Conservation (phyloP, 2,797 vertebrate species). For the Leucoraja ocellata region DNA sequence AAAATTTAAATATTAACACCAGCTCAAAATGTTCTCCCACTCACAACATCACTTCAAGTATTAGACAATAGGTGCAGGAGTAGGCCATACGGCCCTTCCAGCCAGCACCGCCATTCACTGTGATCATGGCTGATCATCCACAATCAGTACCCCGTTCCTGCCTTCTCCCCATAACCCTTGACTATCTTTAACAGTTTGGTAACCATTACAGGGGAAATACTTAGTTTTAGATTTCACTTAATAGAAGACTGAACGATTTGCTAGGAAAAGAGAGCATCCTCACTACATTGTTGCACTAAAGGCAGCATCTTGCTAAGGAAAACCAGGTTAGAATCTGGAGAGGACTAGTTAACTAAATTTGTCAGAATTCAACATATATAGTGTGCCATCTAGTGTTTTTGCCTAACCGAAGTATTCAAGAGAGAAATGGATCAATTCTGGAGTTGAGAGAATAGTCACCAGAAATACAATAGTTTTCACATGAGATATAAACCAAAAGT, state of each 20-base stretch:
- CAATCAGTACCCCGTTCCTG: no score
- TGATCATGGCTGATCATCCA: no score
- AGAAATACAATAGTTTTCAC: not conserved
- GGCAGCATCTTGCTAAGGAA: not conserved
- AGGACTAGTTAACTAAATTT: not conserved
- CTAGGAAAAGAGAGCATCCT: no score
- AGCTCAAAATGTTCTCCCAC: not conserved
- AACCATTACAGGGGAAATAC: not conserved
- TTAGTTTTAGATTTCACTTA: not conserved
- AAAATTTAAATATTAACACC: not conserved
- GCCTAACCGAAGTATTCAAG: not conserved
- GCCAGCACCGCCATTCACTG: no score
- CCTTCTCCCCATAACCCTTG: no score
- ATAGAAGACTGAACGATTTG: not conserved
- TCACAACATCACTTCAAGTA: not conserved
- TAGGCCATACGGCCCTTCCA: no score
- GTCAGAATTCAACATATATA: not conserved
- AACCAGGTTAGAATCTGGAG: not conserved
- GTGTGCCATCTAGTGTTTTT: constrained; percentile 30
- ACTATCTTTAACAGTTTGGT: not conserved
- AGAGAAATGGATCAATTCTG: not conserved
- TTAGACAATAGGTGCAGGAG: no score
- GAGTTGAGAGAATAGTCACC: not conserved
- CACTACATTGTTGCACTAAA: not conserved
- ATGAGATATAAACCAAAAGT: not conserved